Evolutionary conservation across 1,140 invertebrate genomes (phyloP), one percentile per base, ranked within the genome.

Genomic region (Tetraneura akinire): DNA sequence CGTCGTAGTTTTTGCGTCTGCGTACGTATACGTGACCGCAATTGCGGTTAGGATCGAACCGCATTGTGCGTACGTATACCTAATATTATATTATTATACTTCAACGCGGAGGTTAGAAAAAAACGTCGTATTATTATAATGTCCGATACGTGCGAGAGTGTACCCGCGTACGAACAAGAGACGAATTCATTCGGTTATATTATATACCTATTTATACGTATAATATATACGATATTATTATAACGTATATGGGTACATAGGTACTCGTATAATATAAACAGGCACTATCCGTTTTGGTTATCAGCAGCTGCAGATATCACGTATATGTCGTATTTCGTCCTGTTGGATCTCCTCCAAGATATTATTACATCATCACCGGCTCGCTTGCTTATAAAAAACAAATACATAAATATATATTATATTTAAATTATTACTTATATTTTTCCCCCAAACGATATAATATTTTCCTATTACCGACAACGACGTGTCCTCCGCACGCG

Each of bases 261-360:
- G n/a, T n/a, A n/a, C n/a, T n/a, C n/a, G n/a, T n/a, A n/a, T n/a
- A n/a, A n/a, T n/a, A n/a, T n/a, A n/a, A n/a, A n/a, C n/a, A n/a
- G 26, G 14, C 60, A 32, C 32, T 18, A n/a, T n/a, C 37, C n/a
- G 18, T 60, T 26, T 29, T 13, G 42, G 64, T 68, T 47, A 47
- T 47, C 64, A 68, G 64, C 64, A 47, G 64, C 13, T 47, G 64
- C 37, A n/a, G n/a, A n/a, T 62, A 62, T 62, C 60, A 62, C 60
- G 60, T 68, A 21, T 62, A 21, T n/a, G 32, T 37, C 5, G 23
- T 0, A 5, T 32, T n/a, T 66, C 32, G 62, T 66, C 62, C 32
- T 37, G 32, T 66, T 66, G 62, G 62, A 21, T 18, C 10, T 42
- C 18, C 1, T 18, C 32, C 62, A 66, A 66, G 32, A 32, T 42